Percentiles rank a stretch among this genome's conserved stretches.
phyloP scores from a whole-genome alignment of 1,140 invertebrate species.

The Drosophila lacertosa region DNA sequence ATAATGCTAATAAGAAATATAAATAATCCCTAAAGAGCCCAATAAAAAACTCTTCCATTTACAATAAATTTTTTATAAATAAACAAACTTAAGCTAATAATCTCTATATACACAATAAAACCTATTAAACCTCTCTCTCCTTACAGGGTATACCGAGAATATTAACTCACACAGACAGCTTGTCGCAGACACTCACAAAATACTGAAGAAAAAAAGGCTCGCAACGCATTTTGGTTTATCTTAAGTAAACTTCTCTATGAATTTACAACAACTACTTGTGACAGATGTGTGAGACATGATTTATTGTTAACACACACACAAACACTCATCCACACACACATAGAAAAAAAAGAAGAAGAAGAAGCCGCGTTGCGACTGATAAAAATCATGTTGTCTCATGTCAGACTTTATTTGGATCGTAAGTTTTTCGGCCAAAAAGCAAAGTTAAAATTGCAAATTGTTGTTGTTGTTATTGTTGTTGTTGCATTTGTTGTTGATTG shows the following conservation, averaged over 20 bases:
- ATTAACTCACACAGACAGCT: background rate
- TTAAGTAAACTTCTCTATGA: conserved; percentile 28
- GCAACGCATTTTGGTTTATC: conserved; percentile 19
- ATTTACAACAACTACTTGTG: conserved; percentile 39
- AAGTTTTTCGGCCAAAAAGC: conserved; percentile 24
- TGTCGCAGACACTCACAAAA: background rate
- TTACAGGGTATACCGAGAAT: background rate
- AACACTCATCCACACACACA: conserved; percentile 11
- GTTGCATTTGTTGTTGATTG: conserved; percentile 41
- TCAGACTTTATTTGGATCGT: conserved; percentile 27
- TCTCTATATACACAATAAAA: no score
- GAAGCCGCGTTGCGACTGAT: conserved; percentile 65
- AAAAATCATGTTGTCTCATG: conserved; percentile 71
- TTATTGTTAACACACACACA: conserved; percentile 47
- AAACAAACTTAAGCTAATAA: no score
- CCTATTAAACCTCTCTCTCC: background rate
- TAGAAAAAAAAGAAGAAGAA: conserved; percentile 1
- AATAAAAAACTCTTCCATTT: no score
- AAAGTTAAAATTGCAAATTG: conserved; percentile 4
- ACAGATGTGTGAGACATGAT: conserved; percentile 61
- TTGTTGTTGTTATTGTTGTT: no score
- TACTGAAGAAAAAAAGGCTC: background rate
- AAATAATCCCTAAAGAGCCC: no score
- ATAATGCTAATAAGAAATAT: no score
- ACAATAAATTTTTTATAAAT: no score